phyloP scores from a whole-genome alignment of 2,888 invertebrate species.

The Xiphydria camelus region DNA sequence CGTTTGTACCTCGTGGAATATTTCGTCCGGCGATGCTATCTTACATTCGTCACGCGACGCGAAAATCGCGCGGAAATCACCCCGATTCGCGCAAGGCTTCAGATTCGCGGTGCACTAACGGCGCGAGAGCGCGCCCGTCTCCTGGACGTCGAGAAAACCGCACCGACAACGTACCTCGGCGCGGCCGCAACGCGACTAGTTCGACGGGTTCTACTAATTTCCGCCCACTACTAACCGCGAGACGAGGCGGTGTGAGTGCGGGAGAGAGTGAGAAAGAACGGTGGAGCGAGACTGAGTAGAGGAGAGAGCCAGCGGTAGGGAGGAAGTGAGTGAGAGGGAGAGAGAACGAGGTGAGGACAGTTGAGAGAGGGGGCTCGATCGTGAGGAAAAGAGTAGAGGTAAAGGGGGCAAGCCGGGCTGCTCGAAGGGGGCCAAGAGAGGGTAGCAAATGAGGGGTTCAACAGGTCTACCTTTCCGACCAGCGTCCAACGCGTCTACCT shows the following conservation, averaged over 20 bases:
- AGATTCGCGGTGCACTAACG: no score
- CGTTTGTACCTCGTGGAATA: no score
- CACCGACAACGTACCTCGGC: constrained; percentile 25
- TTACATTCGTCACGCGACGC: no score
- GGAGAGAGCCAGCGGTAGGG: constrained; percentile 2
- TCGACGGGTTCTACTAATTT: constrained; percentile 49
- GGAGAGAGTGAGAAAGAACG: constrained; percentile 12
- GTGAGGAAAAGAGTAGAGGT: constrained; percentile 1
- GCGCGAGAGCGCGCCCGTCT: neutral
- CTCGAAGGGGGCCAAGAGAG: neutral
- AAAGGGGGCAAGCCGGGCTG: neutral
- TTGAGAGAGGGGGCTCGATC: constrained; percentile 6
- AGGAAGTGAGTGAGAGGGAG: constrained; percentile 6
- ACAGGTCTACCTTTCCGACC: constrained; percentile 3
- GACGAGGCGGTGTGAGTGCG: constrained; percentile 11
- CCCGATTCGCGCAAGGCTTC: no score
- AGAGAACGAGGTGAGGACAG: neutral
- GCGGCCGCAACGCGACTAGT: constrained; percentile 41
- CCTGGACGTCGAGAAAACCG: no score
- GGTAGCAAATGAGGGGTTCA: neutral
- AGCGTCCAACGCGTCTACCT: no score
- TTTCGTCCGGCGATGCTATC: no score
- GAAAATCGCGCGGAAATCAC: no score
- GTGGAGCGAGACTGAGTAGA: constrained; percentile 5
- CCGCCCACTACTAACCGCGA: constrained; percentile 43